Conservation (phyloP, 2,113 vertebrate genomes). For the Phyllostomus hastatus region DNA sequence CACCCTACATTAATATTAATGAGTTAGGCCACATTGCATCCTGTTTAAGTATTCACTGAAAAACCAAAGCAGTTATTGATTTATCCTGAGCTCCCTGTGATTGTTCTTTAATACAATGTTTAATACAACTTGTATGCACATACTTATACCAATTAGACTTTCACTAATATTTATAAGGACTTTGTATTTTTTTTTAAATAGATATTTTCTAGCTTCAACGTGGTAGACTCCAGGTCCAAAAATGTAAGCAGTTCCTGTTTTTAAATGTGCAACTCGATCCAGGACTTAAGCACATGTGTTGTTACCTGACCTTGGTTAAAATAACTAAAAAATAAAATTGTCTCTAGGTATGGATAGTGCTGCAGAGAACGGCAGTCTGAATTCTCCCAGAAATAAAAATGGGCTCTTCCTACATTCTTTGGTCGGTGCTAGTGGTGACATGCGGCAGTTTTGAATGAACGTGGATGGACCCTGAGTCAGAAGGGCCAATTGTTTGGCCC, state of each 20-base stretch:
- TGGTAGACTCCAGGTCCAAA: background rate
- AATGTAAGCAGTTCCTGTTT: slow-evolving; percentile 55
- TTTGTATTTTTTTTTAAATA: background rate
- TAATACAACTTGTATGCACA: background rate
- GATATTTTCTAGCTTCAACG: background rate
- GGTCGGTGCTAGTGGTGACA: background rate
- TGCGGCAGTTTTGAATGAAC: background rate
- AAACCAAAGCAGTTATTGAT: background rate
- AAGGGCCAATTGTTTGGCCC: background rate
- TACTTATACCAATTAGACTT: background rate
- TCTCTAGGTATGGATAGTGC: background rate
- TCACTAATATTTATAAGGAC: background rate
- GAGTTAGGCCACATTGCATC: background rate
- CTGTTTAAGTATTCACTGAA: background rate
- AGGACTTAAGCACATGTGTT: slow-evolving; percentile 9
- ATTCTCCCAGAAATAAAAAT: slow-evolving; percentile 10
- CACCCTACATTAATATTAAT: background rate
- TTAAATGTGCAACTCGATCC: slow-evolving; percentile 25
- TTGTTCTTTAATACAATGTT: background rate
- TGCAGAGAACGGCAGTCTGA: background rate
- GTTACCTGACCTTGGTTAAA: slow-evolving; percentile 38
- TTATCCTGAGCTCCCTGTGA: background rate
- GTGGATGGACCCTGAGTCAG: background rate
- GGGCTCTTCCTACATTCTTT: background rate
- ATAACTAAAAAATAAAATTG: background rate